Evolutionary conservation across 2,888 invertebrate genomes (phyloP), one percentile per base, ranked within the genome.

Genomic region (Polyploca ridens): DNA sequence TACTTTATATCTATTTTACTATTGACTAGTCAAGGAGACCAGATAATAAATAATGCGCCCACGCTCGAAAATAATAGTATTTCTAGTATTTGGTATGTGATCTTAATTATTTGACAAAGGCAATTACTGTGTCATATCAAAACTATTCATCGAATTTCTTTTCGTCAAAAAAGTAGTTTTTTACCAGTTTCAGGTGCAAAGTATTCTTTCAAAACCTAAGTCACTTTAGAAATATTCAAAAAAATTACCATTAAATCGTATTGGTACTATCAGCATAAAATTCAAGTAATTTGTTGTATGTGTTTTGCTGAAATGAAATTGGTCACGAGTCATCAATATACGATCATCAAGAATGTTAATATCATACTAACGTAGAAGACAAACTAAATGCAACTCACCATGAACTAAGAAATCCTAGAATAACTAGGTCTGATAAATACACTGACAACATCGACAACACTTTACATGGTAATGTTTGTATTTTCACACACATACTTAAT

Each of bases 11-110:
- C 60, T 61, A 68, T 66, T 63, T 63, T 35, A 58, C 64, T 58
- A 58, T 61, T 66, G 64, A 70, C 66, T 62, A 64, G 58, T 69
- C 69, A 71, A 71, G 70, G 70, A 63, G 60, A 64, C 35, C 59
- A 7, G 16, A 13, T 41, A 41, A 41, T 41, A 63, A 62, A 66
- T 65, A 46, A 69, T 62, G 62, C 63, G 27, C 62, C 62, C 62
- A 64, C 64, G 62, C 64, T 41, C 44, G 19, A 64, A 49, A 59
- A 38, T 64, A 64, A 64, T 19, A 19, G 3, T 10, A 19, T 19
- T 19, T 54, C 7, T 41, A 19, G 54, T 54, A 10, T 19, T 14
- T 54, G 16, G 19, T n/a, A n/a, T 54, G 54, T 54, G 54, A 54
- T 19, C n/a, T 10, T 0, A 54, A 54, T 16, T 19, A 54, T 19